These are phyloP conservation scores for Gryllus bimaculatus DNA, from an alignment of 1,140 invertebrate species.

Conservation along the genomic window DNA sequence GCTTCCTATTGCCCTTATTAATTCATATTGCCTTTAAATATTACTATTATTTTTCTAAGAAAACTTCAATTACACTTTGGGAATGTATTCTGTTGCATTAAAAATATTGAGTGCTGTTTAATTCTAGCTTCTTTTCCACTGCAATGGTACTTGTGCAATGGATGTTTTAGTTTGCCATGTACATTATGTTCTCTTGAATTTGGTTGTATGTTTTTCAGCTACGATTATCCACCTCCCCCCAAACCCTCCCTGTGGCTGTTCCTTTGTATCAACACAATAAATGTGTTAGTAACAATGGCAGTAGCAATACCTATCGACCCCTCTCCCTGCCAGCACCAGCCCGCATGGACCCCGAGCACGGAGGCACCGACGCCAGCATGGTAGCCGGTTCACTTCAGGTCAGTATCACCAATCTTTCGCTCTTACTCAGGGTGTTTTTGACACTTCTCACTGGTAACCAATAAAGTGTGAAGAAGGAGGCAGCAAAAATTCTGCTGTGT, in stretches of 20 bases:
- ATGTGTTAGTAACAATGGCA: not conserved
- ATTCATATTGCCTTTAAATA: no score
- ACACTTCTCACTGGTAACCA: no score
- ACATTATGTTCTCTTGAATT: not conserved
- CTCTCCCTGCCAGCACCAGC: slow-evolving; percentile 15
- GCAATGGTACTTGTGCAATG: no score
- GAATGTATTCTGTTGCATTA: not conserved
- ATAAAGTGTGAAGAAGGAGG: no score
- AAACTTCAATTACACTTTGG: not conserved
- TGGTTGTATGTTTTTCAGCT: slow-evolving; percentile 15
- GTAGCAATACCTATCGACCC: slow-evolving; percentile 13
- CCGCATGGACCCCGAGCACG: slow-evolving; percentile 2
- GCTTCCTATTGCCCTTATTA: no score
- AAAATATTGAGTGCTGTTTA: not conserved
- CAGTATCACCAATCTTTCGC: not conserved
- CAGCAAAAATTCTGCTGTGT: no score
- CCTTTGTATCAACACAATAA: slow-evolving; percentile 7
- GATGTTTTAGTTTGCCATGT: no score
- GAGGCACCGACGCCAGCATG: not conserved
- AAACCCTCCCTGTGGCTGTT: slow-evolving; percentile 15
- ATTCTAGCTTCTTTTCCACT: not conserved
- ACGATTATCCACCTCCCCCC: slow-evolving; percentile 7
- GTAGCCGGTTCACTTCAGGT: slow-evolving; percentile 9
- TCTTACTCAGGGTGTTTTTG: no score
- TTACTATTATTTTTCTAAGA: no score